These are phyloP conservation scores for Anastrepha ludens DNA, from an alignment of 1,140 invertebrate genomes.

Conservation along the genomic window DNA sequence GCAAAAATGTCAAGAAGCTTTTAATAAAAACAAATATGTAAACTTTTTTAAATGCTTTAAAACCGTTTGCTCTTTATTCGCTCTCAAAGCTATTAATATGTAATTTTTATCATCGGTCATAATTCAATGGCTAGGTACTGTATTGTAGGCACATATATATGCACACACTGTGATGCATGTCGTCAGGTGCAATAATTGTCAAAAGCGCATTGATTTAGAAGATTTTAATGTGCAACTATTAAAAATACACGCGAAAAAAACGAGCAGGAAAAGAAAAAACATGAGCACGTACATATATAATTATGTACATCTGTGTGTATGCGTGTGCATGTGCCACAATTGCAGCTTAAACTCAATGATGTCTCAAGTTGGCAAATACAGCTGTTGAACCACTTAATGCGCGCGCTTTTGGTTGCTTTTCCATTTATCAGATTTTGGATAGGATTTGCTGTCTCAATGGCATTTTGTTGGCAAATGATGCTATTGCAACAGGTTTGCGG, in stretches of 20 bases:
- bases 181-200: conserved; percentile 51
- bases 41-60: too few species aligned
- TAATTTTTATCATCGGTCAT: too few species aligned
- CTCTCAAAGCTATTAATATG: too few species aligned
- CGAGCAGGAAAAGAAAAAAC: neutral
- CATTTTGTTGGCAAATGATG: conserved; percentile 9
- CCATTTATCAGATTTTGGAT: neutral
- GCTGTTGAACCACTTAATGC: neutral
- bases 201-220: conserved; percentile 36
- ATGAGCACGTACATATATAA: neutral
- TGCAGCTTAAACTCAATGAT: neutral
- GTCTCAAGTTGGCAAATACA: conserved; percentile 16
- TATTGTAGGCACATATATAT: neutral
- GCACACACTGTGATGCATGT: neutral
- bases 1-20: too few species aligned
- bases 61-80: too few species aligned
- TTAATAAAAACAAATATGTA: too few species aligned
- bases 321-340: neutral
- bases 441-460: neutral
- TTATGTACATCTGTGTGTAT: too few species aligned
- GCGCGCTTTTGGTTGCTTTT: neutral
- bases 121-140: too few species aligned
- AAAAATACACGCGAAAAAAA: conserved; percentile 6
- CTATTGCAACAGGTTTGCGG: conserved; percentile 35
- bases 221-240: conserved; percentile 29